Base-by-base conservation (phyloP, 2,113 vertebrate genomes). In the Orycteropus afer region DNA sequence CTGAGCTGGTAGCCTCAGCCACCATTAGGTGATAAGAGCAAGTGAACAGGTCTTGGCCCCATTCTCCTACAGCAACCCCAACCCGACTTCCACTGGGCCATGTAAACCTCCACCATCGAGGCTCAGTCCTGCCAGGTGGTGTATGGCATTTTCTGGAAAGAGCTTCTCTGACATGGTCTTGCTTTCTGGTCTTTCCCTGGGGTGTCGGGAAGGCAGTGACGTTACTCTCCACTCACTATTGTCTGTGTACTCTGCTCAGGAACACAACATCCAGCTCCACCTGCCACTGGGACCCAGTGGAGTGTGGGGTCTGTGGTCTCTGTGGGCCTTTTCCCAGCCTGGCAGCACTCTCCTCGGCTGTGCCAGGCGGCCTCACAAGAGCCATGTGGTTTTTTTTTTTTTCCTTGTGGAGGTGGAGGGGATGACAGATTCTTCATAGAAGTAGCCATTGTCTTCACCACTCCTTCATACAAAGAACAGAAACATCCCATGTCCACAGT, bases 51-150 rank as follows among this genome's bases (percentile, higher is more conserved):
- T 25, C 90, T 37, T 1, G 10, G 49, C 40, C 29, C 73, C 32
- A 42, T 27, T 53, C n/a, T 74, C 55, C 57, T 42, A 23, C 45
- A 29, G 71, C 45, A n/a, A 0, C 40, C 42, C 32, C 71, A 22
- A 25, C 59, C 32, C 0, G 23, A 8, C 59, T 65, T 37, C 74
- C 78, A 42, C 51, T 8, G 12, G 6, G 53, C 63, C 2, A 25
- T 55, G 34, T 37, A 23, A 29, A 27, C 15, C 0, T 3, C 23
- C 7, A 7, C 47, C 23, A 20, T 45, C 0, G 23, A 73, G 86
- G 14, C 79, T 8, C 22, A 27, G 17, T 22, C 47, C 59, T 49
- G 61, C 87, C 83, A 40, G 1, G 3, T 42, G 17, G 47, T 32
- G 12, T 40, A 55, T 3, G 9, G 42, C 15, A 11, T 89, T 59